Base-by-base conservation (phyloP, 2,113 vertebrate species). In the Antechinus stuartii region DNA sequence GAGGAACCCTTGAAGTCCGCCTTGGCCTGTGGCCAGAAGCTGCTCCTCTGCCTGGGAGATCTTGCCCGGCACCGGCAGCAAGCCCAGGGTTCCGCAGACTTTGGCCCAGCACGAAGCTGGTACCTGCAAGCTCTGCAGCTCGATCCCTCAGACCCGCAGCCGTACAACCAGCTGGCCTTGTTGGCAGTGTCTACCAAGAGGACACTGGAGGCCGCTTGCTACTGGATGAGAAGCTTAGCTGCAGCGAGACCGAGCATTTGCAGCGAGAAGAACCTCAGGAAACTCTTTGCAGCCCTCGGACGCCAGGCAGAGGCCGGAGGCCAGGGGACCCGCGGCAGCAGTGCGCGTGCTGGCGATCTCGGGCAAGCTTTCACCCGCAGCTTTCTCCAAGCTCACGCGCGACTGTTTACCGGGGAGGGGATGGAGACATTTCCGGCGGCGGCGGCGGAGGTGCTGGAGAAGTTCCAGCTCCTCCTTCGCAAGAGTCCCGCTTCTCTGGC, bases 321-420 rank as follows among this genome's bases (percentile, higher is more conserved):
- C 16, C 6, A 1, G 61, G 14, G n/a, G 61, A 0, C 1, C 3
- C 0, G 0, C 0, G 4, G n/a, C 35, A 0, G n/a, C 14, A 7
- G 68, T 22, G 16, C 22, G 6, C 5, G 16, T 0, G 3, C 68
- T n/a, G 68, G 35, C 16, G 35, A n/a, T 7, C 68, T 84, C 19
- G 16, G 8, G 35, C 61, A 5, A 5, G 42, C 14, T 42, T 84
- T 84, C 68, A 42, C 3, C 16, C 16, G n/a, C 68, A 84, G 1
- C 42, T 84, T 84, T 42, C 68, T 84, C 35, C 35, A 84, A 22
- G 68, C 16, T 42, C 68, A 42, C 5, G 16, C 35, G 14, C 35
- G 10, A 7, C 1, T 84, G 4, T 84, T 42, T 0, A 42, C 14
- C 0, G 35, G 35, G 0, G 1, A 22, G 7, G 68, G 35, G 5